Conservation (phyloP, 2,797 vertebrate species). For the Paedocypris micromegethes region DNA sequence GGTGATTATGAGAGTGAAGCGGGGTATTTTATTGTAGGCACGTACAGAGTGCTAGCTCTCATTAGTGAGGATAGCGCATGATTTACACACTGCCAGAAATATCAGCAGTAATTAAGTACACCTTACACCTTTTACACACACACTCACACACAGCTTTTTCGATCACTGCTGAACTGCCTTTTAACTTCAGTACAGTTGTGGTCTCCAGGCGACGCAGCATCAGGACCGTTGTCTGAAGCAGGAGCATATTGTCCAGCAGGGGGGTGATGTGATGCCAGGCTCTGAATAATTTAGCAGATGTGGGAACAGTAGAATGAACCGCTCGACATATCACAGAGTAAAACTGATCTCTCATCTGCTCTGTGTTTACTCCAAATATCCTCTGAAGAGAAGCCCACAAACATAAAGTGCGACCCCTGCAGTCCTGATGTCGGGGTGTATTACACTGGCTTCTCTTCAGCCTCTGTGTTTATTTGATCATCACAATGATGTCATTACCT, state of each 20-base stretch:
- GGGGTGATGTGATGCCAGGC: conserved; percentile 38
- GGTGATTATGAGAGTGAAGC: conserved; percentile 34
- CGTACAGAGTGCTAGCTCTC: conserved; percentile 36
- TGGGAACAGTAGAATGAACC: conserved; percentile 43
- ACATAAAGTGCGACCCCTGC: conserved; percentile 23
- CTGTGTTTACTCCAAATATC: conserved; percentile 10
- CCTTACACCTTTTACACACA: conserved; percentile 41
- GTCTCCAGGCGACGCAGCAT: conserved; percentile 9
- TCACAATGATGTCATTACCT: too few relatives aligned
- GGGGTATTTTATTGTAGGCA: conserved; percentile 37
- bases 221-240: conserved; percentile 21
- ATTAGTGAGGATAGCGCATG: conserved; percentile 41
- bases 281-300: conserved; percentile 51
- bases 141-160: conserved; percentile 9
- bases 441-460: too few relatives aligned
- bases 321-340: conserved; percentile 44
- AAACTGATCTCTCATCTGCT: conserved; percentile 41
- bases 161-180: conserved; percentile 24
- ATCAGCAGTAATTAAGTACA: conserved; percentile 48
- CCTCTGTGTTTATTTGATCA: too few relatives aligned
- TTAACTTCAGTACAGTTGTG: conserved; percentile 3
- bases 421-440: conserved; percentile 7
- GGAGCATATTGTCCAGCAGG: conserved; percentile 40
- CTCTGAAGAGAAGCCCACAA: conserved; percentile 32
- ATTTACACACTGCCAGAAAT: conserved; percentile 49